These are phyloP conservation scores for Bufotes viridis DNA, from an alignment of 2,797 vertebrate genomes.

Conservation along the genomic window DNA sequence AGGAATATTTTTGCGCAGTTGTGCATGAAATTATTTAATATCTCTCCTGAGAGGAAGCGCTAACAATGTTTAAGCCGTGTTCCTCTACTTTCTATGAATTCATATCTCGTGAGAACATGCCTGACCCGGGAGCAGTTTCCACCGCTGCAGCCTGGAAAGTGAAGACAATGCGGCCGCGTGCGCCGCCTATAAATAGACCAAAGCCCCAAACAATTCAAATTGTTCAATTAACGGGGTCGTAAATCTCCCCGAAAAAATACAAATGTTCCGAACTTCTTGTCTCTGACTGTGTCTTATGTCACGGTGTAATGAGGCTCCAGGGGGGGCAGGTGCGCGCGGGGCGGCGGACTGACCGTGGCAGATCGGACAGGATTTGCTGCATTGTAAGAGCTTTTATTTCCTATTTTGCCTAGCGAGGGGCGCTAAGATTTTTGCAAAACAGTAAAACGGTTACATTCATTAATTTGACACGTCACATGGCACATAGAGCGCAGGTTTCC, in stretches of 20 bases:
- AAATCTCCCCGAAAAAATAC: conserved; percentile 25
- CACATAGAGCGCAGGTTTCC: no score
- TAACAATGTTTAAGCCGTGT: conserved; percentile 73
- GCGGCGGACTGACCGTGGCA: background rate
- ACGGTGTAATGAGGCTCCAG: background rate
- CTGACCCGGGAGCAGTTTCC: conserved; percentile 70
- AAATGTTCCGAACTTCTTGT: conserved; percentile 43
- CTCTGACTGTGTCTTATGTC: conserved; percentile 9
- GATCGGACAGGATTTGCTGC: background rate
- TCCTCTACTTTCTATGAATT: conserved; percentile 71
- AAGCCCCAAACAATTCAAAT: conserved; percentile 48
- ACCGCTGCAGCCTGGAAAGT: conserved; percentile 62
- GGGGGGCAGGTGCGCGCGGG: background rate
- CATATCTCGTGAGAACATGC: conserved; percentile 74
- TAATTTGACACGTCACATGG: no score
- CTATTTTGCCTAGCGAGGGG: background rate
- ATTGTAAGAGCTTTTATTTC: background rate
- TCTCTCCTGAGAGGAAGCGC: conserved; percentile 78
- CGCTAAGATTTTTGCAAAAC: background rate
- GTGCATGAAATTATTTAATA: conserved; percentile 79
- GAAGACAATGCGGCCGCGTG: conserved; percentile 58
- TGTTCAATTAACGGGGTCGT: conserved; percentile 32
- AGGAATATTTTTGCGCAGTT: conserved; percentile 77
- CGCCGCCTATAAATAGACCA: conserved; percentile 58
- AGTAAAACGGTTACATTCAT: background rate